phyloP scores from a whole-genome alignment of 2,797 vertebrate genomes.

The Chiroxiphia lanceolata region DNA sequence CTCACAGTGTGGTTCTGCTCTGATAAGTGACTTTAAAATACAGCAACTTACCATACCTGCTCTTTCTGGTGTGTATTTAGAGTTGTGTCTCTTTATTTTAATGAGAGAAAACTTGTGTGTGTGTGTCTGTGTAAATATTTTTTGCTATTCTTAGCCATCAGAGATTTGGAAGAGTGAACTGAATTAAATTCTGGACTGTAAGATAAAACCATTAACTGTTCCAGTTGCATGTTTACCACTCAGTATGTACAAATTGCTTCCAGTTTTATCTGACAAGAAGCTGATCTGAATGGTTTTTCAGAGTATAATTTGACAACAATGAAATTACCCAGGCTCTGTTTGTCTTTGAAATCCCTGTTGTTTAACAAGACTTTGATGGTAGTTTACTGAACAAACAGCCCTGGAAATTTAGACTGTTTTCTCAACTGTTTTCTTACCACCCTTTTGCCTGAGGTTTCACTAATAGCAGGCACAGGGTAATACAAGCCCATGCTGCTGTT shows the following conservation, averaged over 20 bases:
- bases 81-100: not conserved
- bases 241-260: not conserved
- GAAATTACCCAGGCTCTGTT: not conserved
- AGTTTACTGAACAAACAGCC: not conserved
- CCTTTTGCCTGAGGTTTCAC: not conserved
- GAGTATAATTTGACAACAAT: not conserved
- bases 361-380: not conserved
- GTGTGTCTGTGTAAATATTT: not conserved
- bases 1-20: constrained; percentile 4
- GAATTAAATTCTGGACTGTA: not conserved
- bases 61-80: constrained; percentile 21
- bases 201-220: not conserved
- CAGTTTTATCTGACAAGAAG: not conserved
- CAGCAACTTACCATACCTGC: not conserved
- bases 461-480: not conserved
- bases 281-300: not conserved
- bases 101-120: not conserved
- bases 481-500: not conserved
- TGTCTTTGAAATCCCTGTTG: not conserved
- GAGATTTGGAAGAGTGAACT: not conserved
- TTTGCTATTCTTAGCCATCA: not conserved
- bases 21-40: constrained; percentile 25
- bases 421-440: not conserved
- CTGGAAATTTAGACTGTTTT: not conserved
- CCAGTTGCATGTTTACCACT: not conserved